Base-by-base conservation (phyloP, 2,888 invertebrate genomes). In the Romanomermis culicivorax region DNA sequence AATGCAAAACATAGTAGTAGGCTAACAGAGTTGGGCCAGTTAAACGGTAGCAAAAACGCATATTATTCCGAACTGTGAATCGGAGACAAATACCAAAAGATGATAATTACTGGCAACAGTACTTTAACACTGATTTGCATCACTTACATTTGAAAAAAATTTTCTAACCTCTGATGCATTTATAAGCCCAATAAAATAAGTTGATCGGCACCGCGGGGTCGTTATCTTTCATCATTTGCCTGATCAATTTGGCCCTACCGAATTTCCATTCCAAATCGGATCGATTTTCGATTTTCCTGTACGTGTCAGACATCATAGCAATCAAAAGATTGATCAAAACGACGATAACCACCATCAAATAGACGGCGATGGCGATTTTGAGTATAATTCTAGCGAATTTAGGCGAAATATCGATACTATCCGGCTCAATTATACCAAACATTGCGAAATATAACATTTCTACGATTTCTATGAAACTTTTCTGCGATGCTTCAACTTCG, bases 181-280 rank as follows among this genome's bases (percentile, higher is more conserved):
- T n/a, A n/a, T n/a, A n/a, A n/a, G n/a, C n/a, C n/a, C n/a, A n/a
- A n/a, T n/a, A n/a, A n/a, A 95, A 79, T 61, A 97, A 78, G 72
- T 97, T 99, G 61, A 99, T 79, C 1, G 97, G 97, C 14, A 93
- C 85, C 0, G 97, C 95, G 1, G 97, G 93, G 1, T 93, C 89
- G 55, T 85, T 87, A 4, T 93, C 91, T 66, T 79, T 80, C 74
- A 93, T 93, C 93, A 97, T 97, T 69, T 91, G 91, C 61, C 95
- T 78, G 69, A 97, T 91, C 68, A 97, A 77, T 73, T 97, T 97
- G 55, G 95, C 95, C 67, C 95, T 74, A 29, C 95, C 95, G 70
- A 91, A 97, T 74, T 97, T 97, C 97, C 97, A 97, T 73, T 97
- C 97, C 65, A 89, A 91, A 74, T 97, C 97, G 48, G 95, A 95